phyloP scores from a whole-genome alignment of 2,113 vertebrate species.

The Chascanopsetta lugubris region DNA sequence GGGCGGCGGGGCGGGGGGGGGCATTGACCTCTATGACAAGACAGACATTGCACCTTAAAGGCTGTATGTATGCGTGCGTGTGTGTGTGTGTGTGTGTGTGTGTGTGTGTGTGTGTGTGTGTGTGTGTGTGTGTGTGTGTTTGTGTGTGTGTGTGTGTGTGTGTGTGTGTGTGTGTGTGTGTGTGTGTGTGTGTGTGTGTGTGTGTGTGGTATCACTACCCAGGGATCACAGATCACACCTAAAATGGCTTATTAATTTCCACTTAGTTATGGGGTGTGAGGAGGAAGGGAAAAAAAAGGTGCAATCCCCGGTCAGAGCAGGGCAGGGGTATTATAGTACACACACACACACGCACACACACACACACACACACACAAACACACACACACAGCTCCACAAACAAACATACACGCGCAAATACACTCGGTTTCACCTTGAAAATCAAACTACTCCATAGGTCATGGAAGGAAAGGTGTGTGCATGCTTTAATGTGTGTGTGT shows the following conservation, averaged over 20 bases:
- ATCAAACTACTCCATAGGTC: slow-evolving; percentile 62
- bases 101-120: slow-evolving; percentile 25
- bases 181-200: slow-evolving; percentile 28
- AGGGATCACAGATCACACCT: slow-evolving; percentile 78
- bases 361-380: slow-evolving; percentile 8
- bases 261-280: slow-evolving; percentile 72
- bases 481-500: slow-evolving; percentile 1
- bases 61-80: slow-evolving; percentile 24
- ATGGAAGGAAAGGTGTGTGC: slow-evolving; percentile 16
- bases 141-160: slow-evolving; percentile 30
- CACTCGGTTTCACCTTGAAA: slow-evolving; percentile 55
- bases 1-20: slow-evolving; percentile 33
- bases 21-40: slow-evolving; percentile 71
- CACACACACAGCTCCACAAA: slow-evolving; percentile 6
- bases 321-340: slow-evolving; percentile 24
- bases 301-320: slow-evolving; percentile 52
- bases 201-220: slow-evolving; percentile 39
- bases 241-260: slow-evolving; percentile 80
- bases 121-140: slow-evolving; percentile 22
- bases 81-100: slow-evolving; percentile 30
- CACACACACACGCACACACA: neutral
- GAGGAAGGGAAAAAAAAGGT: slow-evolving; percentile 54
- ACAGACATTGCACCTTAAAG: slow-evolving; percentile 57
- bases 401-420: too few species aligned
- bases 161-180: slow-evolving; percentile 22